These are phyloP conservation scores for Phaethornis superciliosus DNA, from an alignment of 2,113 vertebrate species.

Conservation along the genomic window DNA sequence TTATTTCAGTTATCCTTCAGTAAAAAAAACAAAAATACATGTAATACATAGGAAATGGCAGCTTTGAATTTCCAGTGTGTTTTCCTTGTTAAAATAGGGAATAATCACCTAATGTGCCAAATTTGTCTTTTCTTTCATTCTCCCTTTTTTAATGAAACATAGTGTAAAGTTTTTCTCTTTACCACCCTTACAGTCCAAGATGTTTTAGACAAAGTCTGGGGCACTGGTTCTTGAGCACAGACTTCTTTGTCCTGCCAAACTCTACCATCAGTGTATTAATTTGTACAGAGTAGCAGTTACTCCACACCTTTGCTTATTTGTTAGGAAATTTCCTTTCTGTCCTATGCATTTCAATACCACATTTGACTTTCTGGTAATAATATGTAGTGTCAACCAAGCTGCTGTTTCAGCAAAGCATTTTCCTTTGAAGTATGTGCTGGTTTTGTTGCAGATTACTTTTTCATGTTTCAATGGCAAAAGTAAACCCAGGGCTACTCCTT, in stretches of 20 bases:
- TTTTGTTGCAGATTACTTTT: not conserved
- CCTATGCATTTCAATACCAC: not conserved
- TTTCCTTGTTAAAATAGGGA: not conserved
- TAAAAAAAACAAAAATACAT: not conserved
- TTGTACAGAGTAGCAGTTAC: not conserved
- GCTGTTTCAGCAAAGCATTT: not conserved
- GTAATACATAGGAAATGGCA: not conserved
- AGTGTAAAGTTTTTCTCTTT: not conserved
- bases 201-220: not conserved
- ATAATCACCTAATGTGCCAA: not conserved
- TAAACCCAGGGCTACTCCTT: slow-evolving; percentile 37
- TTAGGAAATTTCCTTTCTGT: not conserved
- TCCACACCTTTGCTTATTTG: not conserved
- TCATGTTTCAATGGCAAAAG: slow-evolving; percentile 36
- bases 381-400: not conserved
- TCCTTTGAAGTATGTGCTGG: not conserved
- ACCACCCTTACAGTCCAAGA: not conserved
- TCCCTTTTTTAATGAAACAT: not conserved
- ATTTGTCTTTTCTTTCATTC: not conserved
- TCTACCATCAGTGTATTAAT: not conserved
- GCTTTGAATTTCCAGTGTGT: not conserved
- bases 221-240: not conserved
- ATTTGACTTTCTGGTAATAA: not conserved
- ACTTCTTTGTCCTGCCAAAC: not conserved
- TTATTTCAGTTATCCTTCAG: not conserved